phyloP scores from a whole-genome alignment of 2,113 vertebrate species.

The Rhinogobius similis region DNA sequence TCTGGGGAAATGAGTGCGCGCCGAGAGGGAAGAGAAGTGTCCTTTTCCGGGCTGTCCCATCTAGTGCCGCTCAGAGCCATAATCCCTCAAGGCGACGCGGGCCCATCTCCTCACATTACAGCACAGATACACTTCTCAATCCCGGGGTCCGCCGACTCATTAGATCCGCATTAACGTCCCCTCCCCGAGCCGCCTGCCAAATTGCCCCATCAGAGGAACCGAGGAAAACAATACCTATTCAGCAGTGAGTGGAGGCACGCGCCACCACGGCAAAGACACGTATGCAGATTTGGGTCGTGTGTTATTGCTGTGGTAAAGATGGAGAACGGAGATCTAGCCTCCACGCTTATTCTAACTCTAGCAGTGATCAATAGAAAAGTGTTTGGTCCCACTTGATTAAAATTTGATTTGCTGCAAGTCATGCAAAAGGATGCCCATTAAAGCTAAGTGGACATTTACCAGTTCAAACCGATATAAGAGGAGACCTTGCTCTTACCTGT shows the following conservation, averaged over 20 bases:
- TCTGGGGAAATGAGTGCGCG: conserved; percentile 54
- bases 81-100: conserved; percentile 59
- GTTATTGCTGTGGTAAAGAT: not conserved
- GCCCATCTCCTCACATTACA: conserved; percentile 64
- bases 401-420: not conserved
- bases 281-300: not conserved
- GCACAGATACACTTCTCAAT: conserved; percentile 55
- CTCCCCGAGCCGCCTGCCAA: conserved; percentile 52
- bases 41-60: conserved; percentile 43
- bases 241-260: conserved; percentile 49
- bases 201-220: conserved; percentile 52
- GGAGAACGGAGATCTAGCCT: not conserved
- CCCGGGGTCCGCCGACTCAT: conserved; percentile 58
- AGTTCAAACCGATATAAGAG: not conserved
- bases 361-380: not conserved
- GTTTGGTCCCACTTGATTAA: not conserved
- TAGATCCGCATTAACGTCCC: conserved; percentile 67
- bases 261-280: conserved; percentile 23
- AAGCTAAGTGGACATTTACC: not conserved
- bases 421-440: not conserved
- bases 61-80: conserved; percentile 52
- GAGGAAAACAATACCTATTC: conserved; percentile 55
- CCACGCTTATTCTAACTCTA: not conserved
- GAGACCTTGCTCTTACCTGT: not conserved
- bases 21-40: conserved; percentile 43